A percentile compares a stretch with the other conserved stretches of the same genome.
Conservation (phyloP, 2,797 vertebrate genomes). For the Leucoraja ocellata region DNA sequence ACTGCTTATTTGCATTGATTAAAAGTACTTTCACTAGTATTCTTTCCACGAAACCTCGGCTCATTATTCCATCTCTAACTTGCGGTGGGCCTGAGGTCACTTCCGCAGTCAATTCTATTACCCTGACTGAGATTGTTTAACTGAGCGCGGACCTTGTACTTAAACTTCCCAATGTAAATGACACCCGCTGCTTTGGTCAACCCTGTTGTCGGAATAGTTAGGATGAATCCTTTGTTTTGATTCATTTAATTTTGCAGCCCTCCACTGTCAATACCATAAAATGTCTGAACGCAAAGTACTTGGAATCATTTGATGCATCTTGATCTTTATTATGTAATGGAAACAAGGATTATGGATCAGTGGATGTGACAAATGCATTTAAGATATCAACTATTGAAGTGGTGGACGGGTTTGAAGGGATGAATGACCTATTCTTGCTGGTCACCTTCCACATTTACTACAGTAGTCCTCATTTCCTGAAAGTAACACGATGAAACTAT, state of each 20-base stretch:
- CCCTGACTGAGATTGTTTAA: not conserved
- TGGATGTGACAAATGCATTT: not conserved
- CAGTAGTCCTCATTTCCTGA: not conserved
- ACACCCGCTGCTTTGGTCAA: not conserved
- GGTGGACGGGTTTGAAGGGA: not conserved
- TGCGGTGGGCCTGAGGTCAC: not conserved
- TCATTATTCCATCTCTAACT: not conserved
- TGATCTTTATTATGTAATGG: not conserved
- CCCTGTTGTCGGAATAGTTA: not conserved
- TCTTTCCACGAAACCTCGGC: not conserved
- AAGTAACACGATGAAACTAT: not conserved
- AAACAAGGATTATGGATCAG: not conserved
- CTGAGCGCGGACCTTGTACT: not conserved
- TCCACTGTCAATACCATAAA: not conserved
- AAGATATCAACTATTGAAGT: not conserved
- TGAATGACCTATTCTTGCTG: too few species aligned
- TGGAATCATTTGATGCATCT: not conserved
- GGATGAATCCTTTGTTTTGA: not conserved
- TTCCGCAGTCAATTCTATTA: not conserved
- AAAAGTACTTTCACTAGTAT: too few species aligned
- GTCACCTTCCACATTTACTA: not conserved
- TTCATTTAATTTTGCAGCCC: not conserved
- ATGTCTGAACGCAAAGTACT: not conserved
- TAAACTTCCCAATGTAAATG: not conserved
- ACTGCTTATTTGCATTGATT: not conserved